Percentiles rank a stretch among this genome's conserved stretches.
phyloP scores from a whole-genome alignment of 2,113 vertebrate genomes.

The Hypanus sabinus region DNA sequence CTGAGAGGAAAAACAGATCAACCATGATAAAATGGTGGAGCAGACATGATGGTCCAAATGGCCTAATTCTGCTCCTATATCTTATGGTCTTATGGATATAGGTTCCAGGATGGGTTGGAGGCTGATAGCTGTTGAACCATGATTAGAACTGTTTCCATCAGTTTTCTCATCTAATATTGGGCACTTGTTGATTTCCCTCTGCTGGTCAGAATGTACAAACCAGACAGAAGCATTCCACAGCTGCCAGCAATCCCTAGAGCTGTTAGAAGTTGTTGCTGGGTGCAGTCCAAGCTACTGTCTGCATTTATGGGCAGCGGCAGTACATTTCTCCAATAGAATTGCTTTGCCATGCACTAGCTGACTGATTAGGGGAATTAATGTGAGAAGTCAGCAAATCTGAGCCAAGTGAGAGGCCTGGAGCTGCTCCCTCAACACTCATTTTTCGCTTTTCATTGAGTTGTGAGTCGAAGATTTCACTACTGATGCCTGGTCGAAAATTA shows the following conservation, averaged over 20 bases:
- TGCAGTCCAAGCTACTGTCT: constrained; percentile 25
- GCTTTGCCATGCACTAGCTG: not conserved
- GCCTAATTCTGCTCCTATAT: too few species aligned
- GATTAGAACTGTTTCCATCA: not conserved
- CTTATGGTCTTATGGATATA: too few species aligned
- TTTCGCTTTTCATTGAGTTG: too few species aligned
- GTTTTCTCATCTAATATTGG: not conserved
- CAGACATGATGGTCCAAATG: too few species aligned
- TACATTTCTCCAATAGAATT: not conserved
- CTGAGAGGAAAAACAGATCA: too few species aligned
- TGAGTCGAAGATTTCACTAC: not conserved
- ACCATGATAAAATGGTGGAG: too few species aligned
- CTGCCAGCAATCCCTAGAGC: not conserved
- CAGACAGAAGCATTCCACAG: constrained; percentile 14
- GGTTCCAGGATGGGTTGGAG: not conserved
- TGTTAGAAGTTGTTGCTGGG: constrained; percentile 1
- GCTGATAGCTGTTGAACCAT: not conserved
- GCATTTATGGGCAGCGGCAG: constrained; percentile 8
- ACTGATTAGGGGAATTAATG: not conserved
- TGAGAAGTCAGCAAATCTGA: not conserved
- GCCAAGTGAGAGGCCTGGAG: not conserved
- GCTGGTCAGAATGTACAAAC: constrained; percentile 6
- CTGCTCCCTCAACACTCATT: not conserved
- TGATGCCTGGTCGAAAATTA: not conserved
- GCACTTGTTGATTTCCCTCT: not conserved